Evolutionary conservation across 1,140 invertebrate genomes (phyloP).

Genomic region (Pseudomyrmex gracilis): DNA sequence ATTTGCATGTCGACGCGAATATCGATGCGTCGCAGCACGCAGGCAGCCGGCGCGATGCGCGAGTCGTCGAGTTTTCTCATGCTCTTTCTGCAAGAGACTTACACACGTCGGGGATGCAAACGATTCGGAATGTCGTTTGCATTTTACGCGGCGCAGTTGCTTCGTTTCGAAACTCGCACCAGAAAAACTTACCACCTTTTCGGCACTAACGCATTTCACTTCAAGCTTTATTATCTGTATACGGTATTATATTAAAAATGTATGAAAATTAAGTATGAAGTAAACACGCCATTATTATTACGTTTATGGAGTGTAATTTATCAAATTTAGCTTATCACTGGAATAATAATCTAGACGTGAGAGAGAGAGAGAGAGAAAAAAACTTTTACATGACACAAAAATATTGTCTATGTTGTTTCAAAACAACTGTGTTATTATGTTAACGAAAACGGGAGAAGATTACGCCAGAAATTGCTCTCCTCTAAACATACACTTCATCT

Average conservation of each 20-base stretch:
- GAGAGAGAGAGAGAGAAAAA: no score
- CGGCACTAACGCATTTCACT: background rate
- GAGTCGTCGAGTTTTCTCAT: conserved; percentile 32
- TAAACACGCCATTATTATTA: no score
- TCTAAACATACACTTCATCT: conserved; percentile 29
- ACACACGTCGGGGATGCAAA: conserved; percentile 6
- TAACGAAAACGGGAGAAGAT: conserved; percentile 42
- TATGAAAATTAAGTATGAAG: no score
- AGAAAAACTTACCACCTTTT: background rate
- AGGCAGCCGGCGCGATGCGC: background rate
- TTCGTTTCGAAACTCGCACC: background rate
- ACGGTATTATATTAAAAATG: no score
- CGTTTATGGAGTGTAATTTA: background rate
- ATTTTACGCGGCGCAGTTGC: background rate
- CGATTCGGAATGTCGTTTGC: conserved; percentile 18
- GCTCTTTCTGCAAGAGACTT: conserved; percentile 5
- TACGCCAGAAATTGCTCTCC: conserved; percentile 40
- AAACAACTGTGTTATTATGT: conserved; percentile 12
- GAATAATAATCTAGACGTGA: background rate
- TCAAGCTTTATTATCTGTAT: background rate
- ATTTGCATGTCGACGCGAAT: conserved; percentile 52
- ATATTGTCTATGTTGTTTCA: background rate
- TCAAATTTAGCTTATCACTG: background rate
- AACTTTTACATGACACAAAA: conserved; percentile 16
- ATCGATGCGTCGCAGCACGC: conserved; percentile 17